Evolutionary conservation across 2,888 invertebrate species (phyloP).

Genomic region (Agriopis leucophaearia): DNA sequence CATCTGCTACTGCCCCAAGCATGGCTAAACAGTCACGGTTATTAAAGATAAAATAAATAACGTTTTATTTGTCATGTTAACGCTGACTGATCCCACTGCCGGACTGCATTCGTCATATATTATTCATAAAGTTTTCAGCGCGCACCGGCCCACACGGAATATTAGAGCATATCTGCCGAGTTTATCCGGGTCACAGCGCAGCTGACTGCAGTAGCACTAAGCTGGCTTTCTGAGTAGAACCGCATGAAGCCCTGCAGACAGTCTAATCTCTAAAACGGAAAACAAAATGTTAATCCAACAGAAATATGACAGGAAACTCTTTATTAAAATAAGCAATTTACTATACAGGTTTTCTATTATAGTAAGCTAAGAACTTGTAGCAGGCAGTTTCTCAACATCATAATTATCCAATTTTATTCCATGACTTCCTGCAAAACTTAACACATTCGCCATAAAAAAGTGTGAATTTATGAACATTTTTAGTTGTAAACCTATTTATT

Average conservation of each 20-base stretch:
- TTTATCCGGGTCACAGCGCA: constrained; percentile 57
- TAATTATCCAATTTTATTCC: too few species aligned
- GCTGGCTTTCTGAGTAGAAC: constrained; percentile 11
- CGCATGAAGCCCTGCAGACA: too few species aligned
- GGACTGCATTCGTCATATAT: constrained; percentile 71
- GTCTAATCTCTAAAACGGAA: neutral
- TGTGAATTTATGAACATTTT: too few species aligned
- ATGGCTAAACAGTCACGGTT: neutral
- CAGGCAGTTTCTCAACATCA: too few species aligned
- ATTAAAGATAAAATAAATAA: constrained; percentile 22
- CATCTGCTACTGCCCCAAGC: neutral
- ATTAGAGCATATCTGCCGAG: constrained; percentile 76
- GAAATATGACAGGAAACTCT: too few species aligned
- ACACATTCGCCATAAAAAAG: too few species aligned
- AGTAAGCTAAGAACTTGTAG: too few species aligned
- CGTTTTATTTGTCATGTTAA: constrained; percentile 59
- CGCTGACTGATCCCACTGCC: constrained; percentile 63
- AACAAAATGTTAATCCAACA: neutral
- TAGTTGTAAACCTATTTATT: too few species aligned
- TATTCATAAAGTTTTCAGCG: constrained; percentile 83
- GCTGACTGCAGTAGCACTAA: constrained; percentile 15
- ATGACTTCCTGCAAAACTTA: too few species aligned
- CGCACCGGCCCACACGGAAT: constrained; percentile 80
- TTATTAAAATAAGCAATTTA: too few species aligned
- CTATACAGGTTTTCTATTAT: too few species aligned